Evolutionary conservation across 2,797 vertebrate species (phyloP), one percentile per base, ranked within the genome.

Genomic region (Sparidentex hasta): DNA sequence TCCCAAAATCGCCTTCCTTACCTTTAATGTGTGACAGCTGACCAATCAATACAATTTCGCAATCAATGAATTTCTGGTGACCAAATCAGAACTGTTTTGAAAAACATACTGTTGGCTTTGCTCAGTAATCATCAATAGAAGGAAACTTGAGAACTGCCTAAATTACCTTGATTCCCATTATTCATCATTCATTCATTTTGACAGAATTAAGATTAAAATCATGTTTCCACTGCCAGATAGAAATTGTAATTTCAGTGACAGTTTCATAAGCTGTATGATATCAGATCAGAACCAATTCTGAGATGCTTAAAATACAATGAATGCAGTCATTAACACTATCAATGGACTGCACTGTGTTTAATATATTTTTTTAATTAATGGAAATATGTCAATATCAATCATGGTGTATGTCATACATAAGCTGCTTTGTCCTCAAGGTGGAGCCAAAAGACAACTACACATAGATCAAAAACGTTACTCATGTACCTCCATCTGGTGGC

Each of bases 401-500:
- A 46, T 14, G 38, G 5, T 27, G 38, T 27, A 25, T 38, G 38
- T 38, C 38, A 38, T 38, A 38, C 38, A 38, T 38, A 11, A 38
- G 38, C 38, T 38, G 7, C 38, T 38, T 9, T 38, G 38, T 61
- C 81, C 79, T 78, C 67, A 62, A 47, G 80, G 69, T 70, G 68
- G 80, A 65, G 76, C 64, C 48, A 63, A 5, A 0, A 76, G 23
- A 16, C 1, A 57, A 14, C 4, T 23, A 1, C 17, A 17, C 48
- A 11, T 9, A 2, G 46, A 1, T 20, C 2, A 13, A 21, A n/a
- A 2, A 0, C 1, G 0, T 18, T 2, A 11, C 3, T 18, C 1
- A 0, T 12, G 17, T 23, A 0, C 6, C 13, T 64, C 87, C 91
- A 23, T 17, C 1, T 1, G 81, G 79, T 52, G 88, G 81, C 85